A percentile compares a stretch with the other conserved stretches of the same genome.
Conservation (phyloP, 2,113 vertebrate genomes). For the Cnemophilus loriae region DNA sequence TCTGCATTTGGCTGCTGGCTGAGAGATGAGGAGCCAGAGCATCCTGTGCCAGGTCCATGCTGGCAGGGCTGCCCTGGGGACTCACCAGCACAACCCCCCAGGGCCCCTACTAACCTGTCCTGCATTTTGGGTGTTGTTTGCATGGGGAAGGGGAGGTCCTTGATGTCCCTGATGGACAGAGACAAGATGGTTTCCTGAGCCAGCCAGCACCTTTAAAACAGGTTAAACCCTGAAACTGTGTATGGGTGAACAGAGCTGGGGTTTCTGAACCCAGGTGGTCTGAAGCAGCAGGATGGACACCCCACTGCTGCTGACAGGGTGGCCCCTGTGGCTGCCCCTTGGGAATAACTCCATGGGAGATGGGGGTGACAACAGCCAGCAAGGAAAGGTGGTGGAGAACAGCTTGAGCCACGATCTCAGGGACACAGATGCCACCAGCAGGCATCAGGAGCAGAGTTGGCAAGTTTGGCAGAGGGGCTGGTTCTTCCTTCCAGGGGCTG, state of each 20-base stretch:
- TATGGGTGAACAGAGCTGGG: background rate
- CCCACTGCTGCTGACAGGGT: background rate
- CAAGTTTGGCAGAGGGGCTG: background rate
- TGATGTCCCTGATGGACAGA: background rate
- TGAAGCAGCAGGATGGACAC: background rate
- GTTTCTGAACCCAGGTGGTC: background rate
- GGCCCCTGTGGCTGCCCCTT: background rate
- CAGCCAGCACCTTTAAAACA: background rate
- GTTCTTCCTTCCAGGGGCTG: background rate
- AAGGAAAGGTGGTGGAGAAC: background rate
- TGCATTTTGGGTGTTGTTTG: background rate
- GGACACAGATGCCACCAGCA: background rate
- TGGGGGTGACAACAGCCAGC: background rate
- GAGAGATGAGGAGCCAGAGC: background rate
- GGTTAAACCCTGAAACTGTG: background rate
- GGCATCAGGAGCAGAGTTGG: background rate
- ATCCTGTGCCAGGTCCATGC: background rate
- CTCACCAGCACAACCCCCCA: fast-evolving
- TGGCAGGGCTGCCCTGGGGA: background rate
- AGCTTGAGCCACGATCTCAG: background rate
- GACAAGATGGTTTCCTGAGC: background rate
- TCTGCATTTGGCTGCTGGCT: background rate
- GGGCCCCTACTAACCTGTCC: background rate
- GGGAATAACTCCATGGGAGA: background rate
- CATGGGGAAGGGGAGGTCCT: background rate